These are phyloP conservation scores for Tiliqua scincoides DNA, from an alignment of 2,113 vertebrate species.

Conservation along the genomic window DNA sequence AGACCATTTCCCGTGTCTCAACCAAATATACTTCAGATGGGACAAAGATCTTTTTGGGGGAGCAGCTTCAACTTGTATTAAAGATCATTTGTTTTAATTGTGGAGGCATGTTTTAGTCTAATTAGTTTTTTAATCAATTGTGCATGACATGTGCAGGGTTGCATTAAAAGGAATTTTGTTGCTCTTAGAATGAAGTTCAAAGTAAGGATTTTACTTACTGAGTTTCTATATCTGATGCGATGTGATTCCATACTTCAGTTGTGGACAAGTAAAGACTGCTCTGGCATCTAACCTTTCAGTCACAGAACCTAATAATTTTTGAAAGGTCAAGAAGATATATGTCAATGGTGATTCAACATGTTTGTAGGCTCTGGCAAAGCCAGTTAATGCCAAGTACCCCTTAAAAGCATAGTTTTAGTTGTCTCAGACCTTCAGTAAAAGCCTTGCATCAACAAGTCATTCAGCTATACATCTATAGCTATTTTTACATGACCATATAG, in stretches of 20 bases:
- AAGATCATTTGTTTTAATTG: too few species aligned
- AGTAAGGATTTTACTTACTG: conserved; percentile 40
- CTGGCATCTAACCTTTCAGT: not conserved
- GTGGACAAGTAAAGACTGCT: conserved; percentile 10
- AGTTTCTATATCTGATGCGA: conserved; percentile 40
- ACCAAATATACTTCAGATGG: too few species aligned
- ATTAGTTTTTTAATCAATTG: too few species aligned
- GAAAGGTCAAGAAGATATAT: not conserved
- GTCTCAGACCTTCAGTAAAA: not conserved
- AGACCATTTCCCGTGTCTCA: too few species aligned
- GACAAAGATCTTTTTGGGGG: too few species aligned
- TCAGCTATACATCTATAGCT: not conserved
- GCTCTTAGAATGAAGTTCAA: not conserved
- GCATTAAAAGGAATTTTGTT: too few species aligned
- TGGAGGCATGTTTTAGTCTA: too few species aligned
- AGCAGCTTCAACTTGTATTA: too few species aligned
- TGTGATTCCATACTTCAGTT: conserved; percentile 28
- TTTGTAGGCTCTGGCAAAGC: not conserved
- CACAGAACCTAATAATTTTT: conserved; percentile 26
- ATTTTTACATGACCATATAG: not conserved
- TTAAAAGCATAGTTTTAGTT: not conserved
- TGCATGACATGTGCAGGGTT: too few species aligned
- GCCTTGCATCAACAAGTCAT: not conserved
- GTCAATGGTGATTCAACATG: not conserved
- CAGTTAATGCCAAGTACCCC: not conserved